Evolutionary conservation across 2,113 vertebrate genomes (phyloP), one percentile per base, ranked within the genome.

Genomic region (Rhegmatorhina hoffmannsi): DNA sequence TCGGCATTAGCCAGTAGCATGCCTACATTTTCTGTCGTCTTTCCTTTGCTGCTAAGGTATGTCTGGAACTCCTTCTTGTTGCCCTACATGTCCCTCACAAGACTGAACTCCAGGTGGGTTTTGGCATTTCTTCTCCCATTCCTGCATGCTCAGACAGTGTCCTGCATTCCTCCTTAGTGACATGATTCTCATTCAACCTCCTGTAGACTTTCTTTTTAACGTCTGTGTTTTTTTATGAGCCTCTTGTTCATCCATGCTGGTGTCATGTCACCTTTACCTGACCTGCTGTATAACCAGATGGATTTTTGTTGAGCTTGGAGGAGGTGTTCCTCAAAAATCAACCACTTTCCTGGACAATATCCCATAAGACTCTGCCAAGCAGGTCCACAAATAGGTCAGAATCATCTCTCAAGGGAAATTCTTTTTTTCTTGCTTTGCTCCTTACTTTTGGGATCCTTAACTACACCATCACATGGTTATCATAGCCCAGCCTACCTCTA

Each of bases 391-490:
- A 72, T 5, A 46, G 17, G 5, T 29, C 40, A 59, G 79, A 88
- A 50, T 26, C 43, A 33, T 68, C 44, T 68, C 29, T 33, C 10
- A 29, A 74, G 12, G 40, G 4, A 15, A 55, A 36, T 36, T 28
- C 6, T 1, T n/a, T 46, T 69, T 46, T 38, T 49, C 78, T 56
- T 69, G 6, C 26, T 92, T 92, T 86, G 8, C 5, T 78, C 20
- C 18, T 9, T 55, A 13, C 6, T 50, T 60, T 56, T 72, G 49
- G 9, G 10, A 50, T 75, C 21, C 19, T 82, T 50, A 67, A 17
- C 28, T 72, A 25, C n/a, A 44, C 17, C 15, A 25, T 46, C 21
- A 13, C 24, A 34, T 1, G 3, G 13, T 64, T 0, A 1, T 25
- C 50, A 24, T 33, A 64, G 19, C 15, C 10, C 38, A 31, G 18